Percentiles rank a stretch among this genome's conserved stretches.
phyloP scores from a whole-genome alignment of 2,113 vertebrate genomes.

The Chelonoidis abingdonii region DNA sequence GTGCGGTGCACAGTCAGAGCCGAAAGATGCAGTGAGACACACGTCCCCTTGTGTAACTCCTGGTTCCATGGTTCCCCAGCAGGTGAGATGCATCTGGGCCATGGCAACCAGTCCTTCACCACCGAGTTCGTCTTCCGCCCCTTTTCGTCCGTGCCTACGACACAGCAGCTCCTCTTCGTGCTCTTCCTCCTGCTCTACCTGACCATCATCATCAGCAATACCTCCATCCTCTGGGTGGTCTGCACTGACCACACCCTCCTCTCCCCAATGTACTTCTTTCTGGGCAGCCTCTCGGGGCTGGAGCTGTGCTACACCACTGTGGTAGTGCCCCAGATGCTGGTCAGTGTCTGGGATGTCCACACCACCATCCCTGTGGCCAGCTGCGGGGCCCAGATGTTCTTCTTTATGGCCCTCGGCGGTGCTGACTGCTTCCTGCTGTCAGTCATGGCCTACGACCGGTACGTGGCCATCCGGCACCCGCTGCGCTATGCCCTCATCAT shows the following conservation, averaged over 20 bases:
- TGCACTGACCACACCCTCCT: not conserved
- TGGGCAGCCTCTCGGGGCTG: constrained; percentile 6
- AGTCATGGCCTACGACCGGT: constrained; percentile 41
- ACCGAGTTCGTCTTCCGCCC: constrained; percentile 25
- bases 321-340: constrained; percentile 42
- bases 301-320: constrained; percentile 41
- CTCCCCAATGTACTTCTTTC: constrained; percentile 52
- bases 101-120: constrained; percentile 10
- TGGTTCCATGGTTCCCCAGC: not conserved
- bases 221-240: constrained; percentile 13
- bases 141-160: not conserved
- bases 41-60: not conserved
- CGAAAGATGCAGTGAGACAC: not conserved
- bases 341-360: constrained; percentile 6
- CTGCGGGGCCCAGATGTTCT: constrained; percentile 61
- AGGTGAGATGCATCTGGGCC: not conserved
- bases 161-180: constrained; percentile 28
- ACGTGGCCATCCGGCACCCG: constrained; percentile 50
- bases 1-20: not conserved
- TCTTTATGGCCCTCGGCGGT: constrained; percentile 26
- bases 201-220: constrained; percentile 17
- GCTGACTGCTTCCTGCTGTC: constrained; percentile 52
- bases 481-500: constrained; percentile 46
- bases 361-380: constrained; percentile 10
- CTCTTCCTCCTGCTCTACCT: constrained; percentile 51